A percentile compares a stretch with the other conserved stretches of the same genome.
Evolutionary conservation across 64 coral and sea anemone species (phyloP).

Genomic region (Actinia tenebrosa): DNA sequence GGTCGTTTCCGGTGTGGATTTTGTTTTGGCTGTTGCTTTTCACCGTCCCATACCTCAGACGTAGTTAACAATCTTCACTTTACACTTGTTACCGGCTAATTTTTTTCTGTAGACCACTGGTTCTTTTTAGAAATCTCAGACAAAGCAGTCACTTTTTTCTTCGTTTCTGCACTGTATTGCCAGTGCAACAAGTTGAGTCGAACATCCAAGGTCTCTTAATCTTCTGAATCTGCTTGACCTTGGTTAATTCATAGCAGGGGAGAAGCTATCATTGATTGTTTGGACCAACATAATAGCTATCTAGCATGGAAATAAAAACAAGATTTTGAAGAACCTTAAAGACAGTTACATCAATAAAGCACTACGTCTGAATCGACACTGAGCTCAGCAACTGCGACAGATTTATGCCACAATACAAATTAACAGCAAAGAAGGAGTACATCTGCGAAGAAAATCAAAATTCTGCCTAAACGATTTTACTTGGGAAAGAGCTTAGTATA

Average conservation of each 20-base stretch:
- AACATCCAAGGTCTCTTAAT: background rate
- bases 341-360: background rate
- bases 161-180: background rate
- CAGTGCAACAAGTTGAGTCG: background rate
- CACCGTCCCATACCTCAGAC: no score
- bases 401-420: background rate
- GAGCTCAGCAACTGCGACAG: background rate
- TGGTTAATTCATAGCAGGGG: background rate
- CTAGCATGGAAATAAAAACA: constrained; percentile 11
- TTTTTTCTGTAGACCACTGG: background rate
- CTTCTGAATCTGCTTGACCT: constrained; percentile 8
- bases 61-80: no score
- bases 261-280: background rate
- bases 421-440: background rate
- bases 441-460: constrained; percentile 11
- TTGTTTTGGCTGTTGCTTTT: background rate
- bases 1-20: background rate
- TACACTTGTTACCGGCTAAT: background rate
- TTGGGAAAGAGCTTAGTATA: constrained; percentile 2
- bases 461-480: background rate
- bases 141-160: background rate
- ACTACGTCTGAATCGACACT: background rate
- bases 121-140: background rate
- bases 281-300: constrained; percentile 12
- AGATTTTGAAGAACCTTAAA: background rate